phyloP scores from a whole-genome alignment of 2,113 vertebrate species.

The Callopanchax toddi region DNA sequence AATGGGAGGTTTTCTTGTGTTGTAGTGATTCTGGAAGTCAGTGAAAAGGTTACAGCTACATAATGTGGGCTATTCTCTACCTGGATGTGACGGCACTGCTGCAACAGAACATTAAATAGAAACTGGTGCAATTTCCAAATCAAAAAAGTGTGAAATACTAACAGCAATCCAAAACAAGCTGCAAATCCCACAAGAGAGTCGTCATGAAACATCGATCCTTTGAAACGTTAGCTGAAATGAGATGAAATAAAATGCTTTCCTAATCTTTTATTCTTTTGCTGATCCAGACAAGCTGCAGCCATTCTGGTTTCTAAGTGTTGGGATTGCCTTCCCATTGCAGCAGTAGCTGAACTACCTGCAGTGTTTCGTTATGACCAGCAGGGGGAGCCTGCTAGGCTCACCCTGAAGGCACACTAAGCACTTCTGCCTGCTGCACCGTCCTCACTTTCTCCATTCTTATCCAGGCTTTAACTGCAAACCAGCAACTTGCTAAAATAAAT shows the following conservation, averaged over 20 bases:
- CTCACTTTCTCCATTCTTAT: slow-evolving; percentile 20
- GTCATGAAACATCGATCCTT: neutral
- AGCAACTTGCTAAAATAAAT: slow-evolving; percentile 32
- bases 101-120: slow-evolving; percentile 3
- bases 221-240: neutral
- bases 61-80: slow-evolving; percentile 15
- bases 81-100: slow-evolving; percentile 49
- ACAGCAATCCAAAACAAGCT: neutral
- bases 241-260: neutral
- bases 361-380: slow-evolving; percentile 40
- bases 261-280: too few relatives aligned
- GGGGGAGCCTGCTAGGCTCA: slow-evolving; percentile 45
- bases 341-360: slow-evolving; percentile 9
- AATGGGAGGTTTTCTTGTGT: slow-evolving; percentile 3
- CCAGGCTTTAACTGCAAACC: slow-evolving; percentile 49
- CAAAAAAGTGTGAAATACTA: too few relatives aligned
- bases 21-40: neutral
- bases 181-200: too few relatives aligned
- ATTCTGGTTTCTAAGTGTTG: neutral
- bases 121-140: slow-evolving; percentile 22
- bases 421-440: slow-evolving; percentile 15
- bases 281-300: too few relatives aligned
- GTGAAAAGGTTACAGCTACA: slow-evolving; percentile 17
- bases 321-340: slow-evolving; percentile 23
- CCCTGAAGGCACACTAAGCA: slow-evolving; percentile 15